Evolutionary conservation across 2,113 vertebrate species (phyloP).

Genomic region (Pleuronectes platessa): DNA sequence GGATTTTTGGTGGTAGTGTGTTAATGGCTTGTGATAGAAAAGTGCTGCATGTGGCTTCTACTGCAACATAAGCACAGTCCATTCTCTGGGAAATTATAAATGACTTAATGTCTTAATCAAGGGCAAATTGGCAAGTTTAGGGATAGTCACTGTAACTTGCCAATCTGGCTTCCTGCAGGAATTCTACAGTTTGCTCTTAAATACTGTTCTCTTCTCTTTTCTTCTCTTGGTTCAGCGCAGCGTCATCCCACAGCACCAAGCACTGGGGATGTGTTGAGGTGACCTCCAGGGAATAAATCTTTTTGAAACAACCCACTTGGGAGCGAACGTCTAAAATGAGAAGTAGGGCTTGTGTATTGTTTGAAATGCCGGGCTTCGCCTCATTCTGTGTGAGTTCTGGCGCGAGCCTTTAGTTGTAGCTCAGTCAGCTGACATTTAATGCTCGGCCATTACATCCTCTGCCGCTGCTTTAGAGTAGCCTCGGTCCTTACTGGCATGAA

Average conservation of each 20-base stretch:
- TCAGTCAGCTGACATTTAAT: conserved; percentile 75
- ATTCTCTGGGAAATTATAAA: too few species aligned
- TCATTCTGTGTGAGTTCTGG: conserved; percentile 23
- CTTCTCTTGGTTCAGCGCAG: conserved; percentile 9
- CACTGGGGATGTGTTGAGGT: conserved; percentile 35
- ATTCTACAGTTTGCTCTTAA: conserved; percentile 1
- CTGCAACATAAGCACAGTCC: too few species aligned
- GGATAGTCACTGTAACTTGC: not conserved
- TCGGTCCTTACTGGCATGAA: conserved; percentile 38
- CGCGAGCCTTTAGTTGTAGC: conserved; percentile 50
- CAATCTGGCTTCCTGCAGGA: conserved; percentile 2
- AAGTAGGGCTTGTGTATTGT: conserved; percentile 53
- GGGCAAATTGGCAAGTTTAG: conserved; percentile 11
- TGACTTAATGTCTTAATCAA: not conserved
- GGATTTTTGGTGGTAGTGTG: too few species aligned
- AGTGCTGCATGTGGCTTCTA: too few species aligned
- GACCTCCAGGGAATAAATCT: conserved; percentile 52
- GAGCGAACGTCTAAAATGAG: conserved; percentile 54
- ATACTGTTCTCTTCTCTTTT: not conserved
- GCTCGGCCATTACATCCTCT: conserved; percentile 44
- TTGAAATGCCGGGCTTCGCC: conserved; percentile 68
- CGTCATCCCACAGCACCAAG: conserved; percentile 10
- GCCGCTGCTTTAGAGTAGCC: conserved; percentile 37
- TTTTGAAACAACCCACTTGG: conserved; percentile 45
- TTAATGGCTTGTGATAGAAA: too few species aligned